Evolutionary conservation across 2,888 invertebrate genomes (phyloP), one percentile per base, ranked within the genome.

Genomic region (Mesochorus sp.): DNA sequence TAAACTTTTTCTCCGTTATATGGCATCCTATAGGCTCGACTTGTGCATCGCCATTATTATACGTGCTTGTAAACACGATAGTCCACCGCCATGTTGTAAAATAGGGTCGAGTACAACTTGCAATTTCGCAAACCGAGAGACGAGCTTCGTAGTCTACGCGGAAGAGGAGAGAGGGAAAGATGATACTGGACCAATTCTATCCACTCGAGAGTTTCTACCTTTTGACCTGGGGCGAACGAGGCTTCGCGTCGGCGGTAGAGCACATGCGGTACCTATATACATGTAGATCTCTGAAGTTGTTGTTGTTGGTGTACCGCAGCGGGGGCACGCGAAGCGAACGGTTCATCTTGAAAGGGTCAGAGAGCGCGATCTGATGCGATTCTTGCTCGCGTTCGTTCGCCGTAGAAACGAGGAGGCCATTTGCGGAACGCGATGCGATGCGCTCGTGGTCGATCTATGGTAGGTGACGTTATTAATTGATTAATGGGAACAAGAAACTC

Each of bases 381-480:
- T 55, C 34, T 64, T 21, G 62, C 34, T 49, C 49, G 47, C 34
- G 68, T n/a, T n/a, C 24, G 39, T 37, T 68, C 68, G 73, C 59
- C 64, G 53, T 62, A 37, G 47, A 37, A 21, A 51, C 37, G 67
- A 55, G 64, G 67, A 55, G 67, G 31, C 61, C 62, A 77, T 68
- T 72, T n/a, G n/a, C 62, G 72, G 26, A 42, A 26, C 51, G 42
- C 61, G 53, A 19, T 44, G 31, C 28, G 67, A 70, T n/a, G n/a
- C 59, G 68, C 34, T 55, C 24, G n/a, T n/a, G 55, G 53, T 49
- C 26, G 70, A 67, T 71, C 49, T 37, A 53, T 75, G 59, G 74
- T 61, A 86, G 86, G 86, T 88, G 87, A 86, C 86, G 85, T 88
- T 86, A 88, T 87, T 89, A 89, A 89, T 89, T 87, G 86, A 87